Evolutionary conservation across 2,888 invertebrate species (phyloP).

Genomic region (Hypolimnas misippus): DNA sequence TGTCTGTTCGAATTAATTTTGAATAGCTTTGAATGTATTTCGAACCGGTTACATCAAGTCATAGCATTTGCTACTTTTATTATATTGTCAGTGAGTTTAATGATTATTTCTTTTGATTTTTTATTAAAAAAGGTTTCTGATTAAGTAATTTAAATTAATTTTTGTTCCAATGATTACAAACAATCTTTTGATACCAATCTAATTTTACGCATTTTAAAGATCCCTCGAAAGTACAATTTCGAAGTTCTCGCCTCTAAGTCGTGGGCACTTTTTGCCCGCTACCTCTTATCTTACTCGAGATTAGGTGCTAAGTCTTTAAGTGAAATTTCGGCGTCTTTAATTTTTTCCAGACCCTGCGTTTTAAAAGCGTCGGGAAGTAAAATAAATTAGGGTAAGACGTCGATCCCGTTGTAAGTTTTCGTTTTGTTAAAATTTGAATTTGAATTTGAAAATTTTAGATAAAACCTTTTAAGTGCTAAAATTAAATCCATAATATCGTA

Average conservation of each 20-base stretch:
- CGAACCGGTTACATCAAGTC: background rate
- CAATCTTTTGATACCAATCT: background rate
- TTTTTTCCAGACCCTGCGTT: conserved; percentile 57
- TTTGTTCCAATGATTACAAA: background rate
- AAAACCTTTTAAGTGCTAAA: background rate
- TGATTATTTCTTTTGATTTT: no score
- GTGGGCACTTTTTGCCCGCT: conserved; percentile 63
- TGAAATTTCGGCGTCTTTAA: conserved; percentile 50
- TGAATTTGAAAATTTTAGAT: background rate
- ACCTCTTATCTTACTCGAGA: conserved; percentile 69
- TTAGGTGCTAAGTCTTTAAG: conserved; percentile 65
- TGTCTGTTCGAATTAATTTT: background rate
- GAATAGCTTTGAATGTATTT: background rate
- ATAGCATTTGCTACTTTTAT: background rate
- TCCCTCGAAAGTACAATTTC: conserved; percentile 15
- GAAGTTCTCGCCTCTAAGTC: conserved; percentile 27
- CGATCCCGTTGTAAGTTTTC: background rate
- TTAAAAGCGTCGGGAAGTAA: conserved; percentile 30
- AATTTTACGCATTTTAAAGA: background rate
- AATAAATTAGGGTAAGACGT: conserved; percentile 10
- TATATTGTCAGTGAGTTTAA: no score
- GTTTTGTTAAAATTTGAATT: background rate
- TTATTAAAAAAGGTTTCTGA: background rate
- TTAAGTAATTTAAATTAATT: background rate
- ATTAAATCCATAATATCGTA: background rate